These are phyloP conservation scores for Augiades crinisus DNA, from an alignment of 2,888 invertebrate genomes.

Conservation along the genomic window DNA sequence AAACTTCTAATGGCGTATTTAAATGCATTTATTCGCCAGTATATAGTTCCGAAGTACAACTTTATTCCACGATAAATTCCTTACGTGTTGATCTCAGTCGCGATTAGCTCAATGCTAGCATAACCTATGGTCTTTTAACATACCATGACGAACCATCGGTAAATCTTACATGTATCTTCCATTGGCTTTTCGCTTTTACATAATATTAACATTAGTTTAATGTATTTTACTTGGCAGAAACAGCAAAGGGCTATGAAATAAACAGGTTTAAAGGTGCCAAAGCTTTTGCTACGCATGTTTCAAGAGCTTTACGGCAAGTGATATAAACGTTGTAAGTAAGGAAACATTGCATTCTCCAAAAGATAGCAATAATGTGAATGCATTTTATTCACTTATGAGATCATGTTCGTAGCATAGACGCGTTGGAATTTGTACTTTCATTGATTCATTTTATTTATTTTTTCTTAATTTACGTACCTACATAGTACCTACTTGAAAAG, in stretches of 20 bases:
- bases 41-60: conserved; percentile 33
- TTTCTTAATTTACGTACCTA: no score
- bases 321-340: conserved; percentile 7
- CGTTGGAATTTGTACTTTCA: no score
- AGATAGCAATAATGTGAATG: conserved; percentile 1
- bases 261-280: conserved; percentile 25
- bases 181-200: conserved; percentile 25
- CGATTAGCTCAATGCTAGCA: conserved; percentile 38
- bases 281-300: conserved; percentile 26
- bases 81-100: conserved; percentile 31
- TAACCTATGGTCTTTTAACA: conserved; percentile 40
- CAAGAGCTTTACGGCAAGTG: conserved; percentile 7
- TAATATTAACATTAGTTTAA: conserved; percentile 28
- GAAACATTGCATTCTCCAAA: not conserved
- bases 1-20: conserved; percentile 17
- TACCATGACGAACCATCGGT: conserved; percentile 34
- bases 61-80: conserved; percentile 38
- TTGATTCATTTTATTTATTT: no score
- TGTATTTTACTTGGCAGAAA: conserved; percentile 25
- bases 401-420: no score
- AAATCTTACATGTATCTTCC: conserved; percentile 25
- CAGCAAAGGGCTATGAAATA: conserved; percentile 20
- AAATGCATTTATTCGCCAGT: conserved; percentile 33
- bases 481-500: no score
- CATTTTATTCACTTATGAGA: not conserved